phyloP scores from a whole-genome alignment of 2,888 invertebrate species.

The Dicycla oo region DNA sequence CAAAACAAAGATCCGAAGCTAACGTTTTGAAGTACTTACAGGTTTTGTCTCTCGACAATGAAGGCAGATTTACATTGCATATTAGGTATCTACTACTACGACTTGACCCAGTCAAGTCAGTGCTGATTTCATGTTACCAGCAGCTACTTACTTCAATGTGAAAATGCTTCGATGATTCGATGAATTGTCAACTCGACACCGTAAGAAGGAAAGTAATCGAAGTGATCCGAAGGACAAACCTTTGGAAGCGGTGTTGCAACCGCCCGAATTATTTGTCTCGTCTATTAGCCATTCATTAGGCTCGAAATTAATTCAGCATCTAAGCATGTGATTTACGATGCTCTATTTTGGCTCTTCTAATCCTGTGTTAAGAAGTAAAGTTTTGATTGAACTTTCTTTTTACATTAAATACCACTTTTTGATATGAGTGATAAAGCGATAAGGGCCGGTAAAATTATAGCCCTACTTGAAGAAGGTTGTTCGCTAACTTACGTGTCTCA shows the following conservation, averaged over 20 bases:
- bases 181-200: conserved; percentile 9
- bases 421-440: no score
- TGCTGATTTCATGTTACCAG: neutral
- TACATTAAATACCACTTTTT: no score
- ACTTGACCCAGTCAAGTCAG: neutral
- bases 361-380: neutral
- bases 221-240: conserved; percentile 16
- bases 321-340: conserved; percentile 16
- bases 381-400: conserved; percentile 2
- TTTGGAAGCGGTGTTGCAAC: conserved; percentile 40
- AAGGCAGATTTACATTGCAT: conserved; percentile 9
- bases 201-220: conserved; percentile 12
- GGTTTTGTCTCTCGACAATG: conserved; percentile 5
- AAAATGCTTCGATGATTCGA: neutral
- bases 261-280: conserved; percentile 30
- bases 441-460: no score
- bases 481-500: no score
- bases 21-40: conserved; percentile 27
- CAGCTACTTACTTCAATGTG: neutral
- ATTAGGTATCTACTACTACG: conserved; percentile 8
- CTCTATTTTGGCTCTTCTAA: conserved; percentile 1
- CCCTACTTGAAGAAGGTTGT: no score
- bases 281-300: conserved; percentile 23
- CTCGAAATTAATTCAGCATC: conserved; percentile 18
- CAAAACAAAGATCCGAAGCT: conserved; percentile 34